Percentiles rank a stretch among this genome's conserved stretches.
Conservation (phyloP, 1,140 invertebrate genomes). For the Hylaeus volcanicus region DNA sequence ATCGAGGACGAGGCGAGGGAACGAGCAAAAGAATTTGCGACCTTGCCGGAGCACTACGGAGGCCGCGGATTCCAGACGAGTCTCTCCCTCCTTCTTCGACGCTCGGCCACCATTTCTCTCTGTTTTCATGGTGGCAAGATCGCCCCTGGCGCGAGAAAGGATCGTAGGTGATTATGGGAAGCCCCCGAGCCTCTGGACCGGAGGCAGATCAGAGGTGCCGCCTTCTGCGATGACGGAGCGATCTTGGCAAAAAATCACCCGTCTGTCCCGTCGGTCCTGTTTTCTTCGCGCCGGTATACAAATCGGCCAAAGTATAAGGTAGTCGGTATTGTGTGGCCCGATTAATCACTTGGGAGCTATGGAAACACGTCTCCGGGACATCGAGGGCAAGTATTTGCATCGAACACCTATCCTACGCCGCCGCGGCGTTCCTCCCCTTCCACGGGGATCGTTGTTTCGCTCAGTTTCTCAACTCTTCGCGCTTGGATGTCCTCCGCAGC, state of each 20-base stretch:
- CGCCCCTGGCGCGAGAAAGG: constrained; percentile 51
- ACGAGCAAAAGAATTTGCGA: constrained; percentile 60
- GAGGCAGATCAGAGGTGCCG: constrained; percentile 66
- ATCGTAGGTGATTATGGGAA: constrained; percentile 65
- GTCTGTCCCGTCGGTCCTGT: constrained; percentile 56
- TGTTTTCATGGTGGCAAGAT: constrained; percentile 52
- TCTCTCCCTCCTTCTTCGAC: constrained; percentile 14
- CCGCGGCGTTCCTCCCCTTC: not conserved
- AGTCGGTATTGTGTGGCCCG: constrained; percentile 52
- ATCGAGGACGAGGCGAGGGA: constrained; percentile 9
- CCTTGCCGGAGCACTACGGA: constrained; percentile 57
- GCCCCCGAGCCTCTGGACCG: constrained; percentile 47
- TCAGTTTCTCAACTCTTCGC: not conserved
- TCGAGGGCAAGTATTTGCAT: constrained; percentile 60
- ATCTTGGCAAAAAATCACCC: constrained; percentile 67
- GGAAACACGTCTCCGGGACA: constrained; percentile 53
- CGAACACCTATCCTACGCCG: not conserved
- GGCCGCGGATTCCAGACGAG: constrained; percentile 54
- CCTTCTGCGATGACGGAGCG: constrained; percentile 67
- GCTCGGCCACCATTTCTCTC: constrained; percentile 5
- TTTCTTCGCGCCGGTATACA: constrained; percentile 56
- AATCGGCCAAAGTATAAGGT: constrained; percentile 44
- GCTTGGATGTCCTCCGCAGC: no score
- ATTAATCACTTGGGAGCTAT: constrained; percentile 64
- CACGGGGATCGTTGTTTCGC: not conserved